These are phyloP conservation scores for Liposcelis brunnea DNA, from an alignment of 2,888 invertebrate species.

Conservation along the genomic window DNA sequence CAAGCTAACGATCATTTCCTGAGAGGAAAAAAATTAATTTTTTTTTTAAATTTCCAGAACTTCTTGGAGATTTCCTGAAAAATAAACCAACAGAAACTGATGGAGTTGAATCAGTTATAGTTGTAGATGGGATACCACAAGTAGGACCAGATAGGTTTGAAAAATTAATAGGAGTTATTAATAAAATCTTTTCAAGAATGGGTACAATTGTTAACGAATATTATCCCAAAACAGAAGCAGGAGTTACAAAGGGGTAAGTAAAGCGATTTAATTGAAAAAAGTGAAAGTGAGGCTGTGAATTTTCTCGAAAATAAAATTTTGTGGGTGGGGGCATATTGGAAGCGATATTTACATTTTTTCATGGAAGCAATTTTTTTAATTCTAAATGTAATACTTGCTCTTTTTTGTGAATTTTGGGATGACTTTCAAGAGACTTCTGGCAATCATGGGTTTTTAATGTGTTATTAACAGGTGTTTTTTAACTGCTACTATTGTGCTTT, in stretches of 20 bases:
- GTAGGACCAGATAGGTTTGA: constrained; percentile 83
- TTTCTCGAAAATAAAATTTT: too few relatives aligned
- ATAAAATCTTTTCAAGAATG: constrained; percentile 78
- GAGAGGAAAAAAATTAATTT: neutral
- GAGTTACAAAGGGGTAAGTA: constrained; percentile 61
- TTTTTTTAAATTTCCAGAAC: constrained; percentile 40
- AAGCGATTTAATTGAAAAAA: neutral
- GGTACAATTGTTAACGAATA: constrained; percentile 75
- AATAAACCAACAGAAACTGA: constrained; percentile 87
- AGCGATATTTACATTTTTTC: too few relatives aligned
- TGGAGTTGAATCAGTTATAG: constrained; percentile 88
- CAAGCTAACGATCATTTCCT: neutral
- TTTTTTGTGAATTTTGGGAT: too few relatives aligned
- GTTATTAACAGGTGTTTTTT: too few relatives aligned
- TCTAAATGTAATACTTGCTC: too few relatives aligned
- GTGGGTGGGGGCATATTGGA: too few relatives aligned
- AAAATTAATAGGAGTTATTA: constrained; percentile 80
- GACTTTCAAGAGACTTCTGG: too few relatives aligned
- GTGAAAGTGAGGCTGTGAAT: too few relatives aligned
- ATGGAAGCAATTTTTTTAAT: too few relatives aligned
- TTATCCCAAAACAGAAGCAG: constrained; percentile 69
- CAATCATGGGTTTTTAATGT: too few relatives aligned
- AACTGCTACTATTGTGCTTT: neutral
- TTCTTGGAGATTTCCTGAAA: constrained; percentile 76
- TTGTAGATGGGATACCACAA: constrained; percentile 91